Percentiles rank a stretch among this genome's conserved stretches.
These are phyloP conservation scores for Mastomys natalensis DNA, from an alignment of 2,113 vertebrate genomes.

Conservation along the genomic window DNA sequence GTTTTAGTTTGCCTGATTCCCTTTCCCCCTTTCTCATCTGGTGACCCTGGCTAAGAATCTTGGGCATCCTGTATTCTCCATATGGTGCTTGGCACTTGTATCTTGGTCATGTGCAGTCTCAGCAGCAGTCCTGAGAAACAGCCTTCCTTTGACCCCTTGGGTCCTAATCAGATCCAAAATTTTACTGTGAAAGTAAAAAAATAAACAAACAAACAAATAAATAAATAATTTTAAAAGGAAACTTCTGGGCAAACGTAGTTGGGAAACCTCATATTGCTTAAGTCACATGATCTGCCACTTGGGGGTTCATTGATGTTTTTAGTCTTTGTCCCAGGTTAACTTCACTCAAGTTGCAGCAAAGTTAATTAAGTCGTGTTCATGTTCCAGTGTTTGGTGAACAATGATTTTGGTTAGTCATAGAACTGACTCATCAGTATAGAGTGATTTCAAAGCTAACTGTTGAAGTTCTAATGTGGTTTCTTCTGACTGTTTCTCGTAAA, in stretches of 20 bases:
- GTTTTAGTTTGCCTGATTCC: background rate
- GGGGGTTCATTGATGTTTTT: background rate
- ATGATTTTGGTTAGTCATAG: background rate
- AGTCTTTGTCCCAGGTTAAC: background rate
- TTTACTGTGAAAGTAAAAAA: background rate
- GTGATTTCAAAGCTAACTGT: background rate
- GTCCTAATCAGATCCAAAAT: background rate
- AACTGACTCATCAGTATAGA: background rate
- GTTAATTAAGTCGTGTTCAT: background rate
- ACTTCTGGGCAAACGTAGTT: background rate
- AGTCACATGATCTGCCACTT: background rate
- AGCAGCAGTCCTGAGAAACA: conserved; percentile 33
- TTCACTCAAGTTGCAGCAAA: background rate
- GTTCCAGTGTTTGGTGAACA: background rate
- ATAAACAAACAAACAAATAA: background rate
- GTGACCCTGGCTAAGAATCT: background rate
- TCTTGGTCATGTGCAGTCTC: background rate
- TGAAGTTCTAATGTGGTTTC: background rate
- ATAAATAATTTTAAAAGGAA: background rate
- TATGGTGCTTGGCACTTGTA: background rate
- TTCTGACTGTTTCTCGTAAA: background rate
- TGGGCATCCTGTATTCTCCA: background rate
- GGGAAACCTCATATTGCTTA: background rate
- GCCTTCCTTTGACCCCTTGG: background rate
- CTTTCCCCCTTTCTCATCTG: background rate